Percentiles rank a stretch among this genome's conserved stretches.
phyloP scores from a whole-genome alignment of 1,140 invertebrate species.

The Pomacea maculata region DNA sequence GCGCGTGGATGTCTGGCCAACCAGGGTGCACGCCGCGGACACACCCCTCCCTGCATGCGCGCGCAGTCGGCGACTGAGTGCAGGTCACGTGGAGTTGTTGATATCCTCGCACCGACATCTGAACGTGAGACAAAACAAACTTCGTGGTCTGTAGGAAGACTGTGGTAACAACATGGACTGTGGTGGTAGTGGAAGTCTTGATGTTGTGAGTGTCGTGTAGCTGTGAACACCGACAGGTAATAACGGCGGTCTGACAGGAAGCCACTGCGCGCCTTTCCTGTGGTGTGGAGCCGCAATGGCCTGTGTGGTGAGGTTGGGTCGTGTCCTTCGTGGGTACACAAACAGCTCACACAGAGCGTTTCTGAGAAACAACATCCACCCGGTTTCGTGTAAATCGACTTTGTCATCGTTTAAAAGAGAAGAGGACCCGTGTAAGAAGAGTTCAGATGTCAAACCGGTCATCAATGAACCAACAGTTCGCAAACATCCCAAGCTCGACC shows the following conservation, averaged over 20 bases:
- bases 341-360: not conserved
- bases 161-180: not conserved
- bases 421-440: not conserved
- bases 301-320: not conserved
- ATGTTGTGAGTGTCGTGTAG: not conserved
- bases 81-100: not conserved
- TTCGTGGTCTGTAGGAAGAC: not conserved
- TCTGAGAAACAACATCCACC: not conserved
- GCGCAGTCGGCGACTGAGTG: not conserved
- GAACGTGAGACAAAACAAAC: not conserved
- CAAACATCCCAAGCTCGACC: slow-evolving; percentile 69
- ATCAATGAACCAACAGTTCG: slow-evolving; percentile 14
- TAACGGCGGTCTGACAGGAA: no score
- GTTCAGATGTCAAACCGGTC: not conserved
- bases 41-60: not conserved
- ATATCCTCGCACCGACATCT: not conserved
- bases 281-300: not conserved
- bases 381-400: slow-evolving; percentile 14
- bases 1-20: not conserved
- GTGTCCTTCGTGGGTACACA: slow-evolving; percentile 1
- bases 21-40: not conserved
- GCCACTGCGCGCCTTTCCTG: no score
- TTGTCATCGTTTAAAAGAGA: slow-evolving; percentile 2
- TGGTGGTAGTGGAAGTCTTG: not conserved
- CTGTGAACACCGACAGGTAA: not conserved